Evolutionary conservation across 2,113 vertebrate genomes (phyloP), one percentile per base, ranked within the genome.

Genomic region (Calyptomena viridis): DNA sequence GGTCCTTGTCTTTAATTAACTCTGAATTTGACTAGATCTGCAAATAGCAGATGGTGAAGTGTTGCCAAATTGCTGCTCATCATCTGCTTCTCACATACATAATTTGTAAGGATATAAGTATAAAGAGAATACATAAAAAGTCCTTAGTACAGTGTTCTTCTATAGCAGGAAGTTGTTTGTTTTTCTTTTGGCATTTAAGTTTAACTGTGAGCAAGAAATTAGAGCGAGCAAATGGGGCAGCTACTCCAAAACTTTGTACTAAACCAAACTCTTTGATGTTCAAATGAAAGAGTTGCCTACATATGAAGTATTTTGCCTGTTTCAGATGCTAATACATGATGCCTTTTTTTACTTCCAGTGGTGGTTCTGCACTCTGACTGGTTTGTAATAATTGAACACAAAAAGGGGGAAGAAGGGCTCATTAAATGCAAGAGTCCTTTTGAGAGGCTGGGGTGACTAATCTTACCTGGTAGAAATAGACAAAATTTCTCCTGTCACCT

Each of bases 11-110:
- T 95, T 95, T 93, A 96, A 94, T 94, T 95, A 96, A 96, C 55
- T 53, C 78, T 91, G 94, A 91, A 88, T 94, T 95, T 95, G 71
- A 95, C 91, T 79, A 73, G 85, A 84, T 94, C 55, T 94, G 84
- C 94, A 90, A 96, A 95, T 93, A 97, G 58, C 94, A 97, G 94
- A 96, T 96, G 95, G 94, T 92, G 79, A 94, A 95, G 76, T 73
- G 84, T 68, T 96, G 78, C 89, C 92, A 97, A 95, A 91, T 84
- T 95, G 86, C 84, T 12, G 47, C 64, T 96, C 30, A 53, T 96
- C 93, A 90, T 90, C 94, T 97, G 86, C 78, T 95, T 95, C 87
- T 97, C 73, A 83, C 73, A 80, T 94, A 80, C 67, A 72, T 92
- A 91, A 95, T 95, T 94, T 94, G 59, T 91, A 94, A 77, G 77